Evolutionary conservation across 1,140 invertebrate species (phyloP), one percentile per base, ranked within the genome.

Genomic region (Caerostris extrusa): DNA sequence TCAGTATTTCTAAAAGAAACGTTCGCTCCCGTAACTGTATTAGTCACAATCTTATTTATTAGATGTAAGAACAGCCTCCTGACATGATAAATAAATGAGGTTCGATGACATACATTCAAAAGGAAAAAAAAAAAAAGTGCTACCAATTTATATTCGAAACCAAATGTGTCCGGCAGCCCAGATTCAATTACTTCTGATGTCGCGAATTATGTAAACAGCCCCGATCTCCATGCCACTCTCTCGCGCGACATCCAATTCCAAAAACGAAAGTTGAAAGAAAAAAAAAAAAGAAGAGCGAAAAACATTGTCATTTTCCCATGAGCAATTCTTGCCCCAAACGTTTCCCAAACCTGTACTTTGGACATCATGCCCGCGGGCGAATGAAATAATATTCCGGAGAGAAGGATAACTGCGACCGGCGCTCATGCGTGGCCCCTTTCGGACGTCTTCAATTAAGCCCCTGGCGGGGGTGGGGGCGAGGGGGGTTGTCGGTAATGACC

Each of bases 381-480:
- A 83, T 57, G n/a, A 58, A 83, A 83, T 83, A 58, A 83, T 87
- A 61, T 61, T 12, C 17, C 50, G 50, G 50, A 10, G 81, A 7
- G 34, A 34, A 77, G 71, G 34, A 77, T 77, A 50, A 77, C 34
- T 77, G 34, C 53, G 53, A 19, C 53, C 14, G 10, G 50, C 61
- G 64, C 64, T 89, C 61, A 89, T 55, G 61, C 87, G 87, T 89
- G 64, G 87, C 64, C 64, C 64, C 5, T 17, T 12, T 19, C 17
- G 60, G 87, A 56, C 64, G 60, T 55, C 87, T 89, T 89, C 64
- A 89, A 89, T 89, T 89, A 89, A 69, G 14, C 19, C 19, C 8
- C 19, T 8, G 7, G 61, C 61, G n/a, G n/a, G 61, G 19, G 71
- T 12, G 55, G 34, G 8, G 34, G 34, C 2, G 5, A 19, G 58